Conservation (phyloP, 2,888 invertebrate species). For the Drosophila parthenogenetica region DNA sequence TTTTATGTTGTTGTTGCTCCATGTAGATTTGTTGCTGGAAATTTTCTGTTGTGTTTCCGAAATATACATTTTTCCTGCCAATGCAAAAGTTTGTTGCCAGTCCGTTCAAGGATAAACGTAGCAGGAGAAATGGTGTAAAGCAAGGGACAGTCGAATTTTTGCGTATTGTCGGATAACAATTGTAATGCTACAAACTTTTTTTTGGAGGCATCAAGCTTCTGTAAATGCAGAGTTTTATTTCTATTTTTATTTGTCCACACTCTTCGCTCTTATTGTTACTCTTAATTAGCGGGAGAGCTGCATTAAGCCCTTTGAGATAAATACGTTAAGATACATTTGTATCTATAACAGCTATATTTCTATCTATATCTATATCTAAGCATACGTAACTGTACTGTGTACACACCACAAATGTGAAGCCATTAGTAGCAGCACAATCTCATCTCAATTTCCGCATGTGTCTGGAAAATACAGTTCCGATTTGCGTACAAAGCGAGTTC, state of each 20-base stretch:
- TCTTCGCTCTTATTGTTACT: constrained; percentile 2
- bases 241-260: constrained; percentile 7
- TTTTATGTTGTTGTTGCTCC: constrained; percentile 26
- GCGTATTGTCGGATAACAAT: constrained; percentile 62
- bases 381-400: constrained; percentile 28
- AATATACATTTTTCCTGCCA: constrained; percentile 49
- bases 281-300: constrained; percentile 42
- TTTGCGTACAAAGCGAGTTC: constrained; percentile 33
- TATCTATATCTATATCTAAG: constrained; percentile 19
- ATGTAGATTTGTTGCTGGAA: constrained; percentile 42
- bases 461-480: constrained; percentile 66
- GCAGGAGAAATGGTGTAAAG: background rate
- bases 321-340: constrained; percentile 32
- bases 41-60: constrained; percentile 54
- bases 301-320: constrained; percentile 7
- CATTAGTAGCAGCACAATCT: constrained; percentile 46
- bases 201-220: constrained; percentile 45
- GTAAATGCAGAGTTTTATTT: constrained; percentile 12
- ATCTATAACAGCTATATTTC: constrained; percentile 10
- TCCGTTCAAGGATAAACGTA: background rate
- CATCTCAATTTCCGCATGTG: constrained; percentile 65
- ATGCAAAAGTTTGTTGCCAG: constrained; percentile 48
- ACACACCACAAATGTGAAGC: constrained; percentile 8
- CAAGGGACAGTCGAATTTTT: constrained; percentile 32
- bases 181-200: constrained; percentile 55